phyloP scores from a whole-genome alignment of 2,113 vertebrate genomes.

The Anguilla rostrata region DNA sequence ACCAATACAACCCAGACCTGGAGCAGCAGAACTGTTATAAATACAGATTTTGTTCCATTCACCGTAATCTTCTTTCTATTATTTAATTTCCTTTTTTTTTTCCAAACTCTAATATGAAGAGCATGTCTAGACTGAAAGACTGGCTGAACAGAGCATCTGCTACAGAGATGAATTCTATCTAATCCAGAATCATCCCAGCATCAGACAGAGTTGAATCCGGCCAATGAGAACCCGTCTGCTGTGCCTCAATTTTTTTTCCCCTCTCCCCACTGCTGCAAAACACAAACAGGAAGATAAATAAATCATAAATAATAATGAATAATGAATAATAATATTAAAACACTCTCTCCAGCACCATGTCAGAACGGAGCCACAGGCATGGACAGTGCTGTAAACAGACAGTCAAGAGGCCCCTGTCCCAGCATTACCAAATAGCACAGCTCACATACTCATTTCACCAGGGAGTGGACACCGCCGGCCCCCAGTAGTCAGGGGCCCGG shows the following conservation, averaged over 20 bases:
- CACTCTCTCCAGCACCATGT: background rate
- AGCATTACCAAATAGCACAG: constrained; percentile 20
- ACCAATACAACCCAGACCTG: background rate
- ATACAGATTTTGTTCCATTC: background rate
- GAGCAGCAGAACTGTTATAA: background rate
- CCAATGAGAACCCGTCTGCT: background rate
- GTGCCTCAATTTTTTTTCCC: background rate
- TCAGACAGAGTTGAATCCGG: background rate
- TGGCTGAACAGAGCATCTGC: background rate
- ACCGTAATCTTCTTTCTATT: background rate
- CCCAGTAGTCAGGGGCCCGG: background rate
- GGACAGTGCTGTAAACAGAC: background rate
- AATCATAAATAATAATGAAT: background rate
- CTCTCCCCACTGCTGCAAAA: background rate
- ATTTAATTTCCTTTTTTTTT: background rate
- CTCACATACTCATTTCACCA: constrained; percentile 14
- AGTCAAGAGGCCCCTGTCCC: background rate
- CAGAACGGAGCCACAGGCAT: background rate
- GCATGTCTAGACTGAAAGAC: background rate
- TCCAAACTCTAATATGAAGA: background rate
- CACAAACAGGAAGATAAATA: background rate
- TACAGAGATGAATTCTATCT: background rate
- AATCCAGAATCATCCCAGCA: background rate
- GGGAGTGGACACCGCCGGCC: constrained; percentile 12
- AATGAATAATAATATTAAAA: background rate